Evolutionary conservation across 2,888 invertebrate species (phyloP).

Genomic region (Theretra japonica): DNA sequence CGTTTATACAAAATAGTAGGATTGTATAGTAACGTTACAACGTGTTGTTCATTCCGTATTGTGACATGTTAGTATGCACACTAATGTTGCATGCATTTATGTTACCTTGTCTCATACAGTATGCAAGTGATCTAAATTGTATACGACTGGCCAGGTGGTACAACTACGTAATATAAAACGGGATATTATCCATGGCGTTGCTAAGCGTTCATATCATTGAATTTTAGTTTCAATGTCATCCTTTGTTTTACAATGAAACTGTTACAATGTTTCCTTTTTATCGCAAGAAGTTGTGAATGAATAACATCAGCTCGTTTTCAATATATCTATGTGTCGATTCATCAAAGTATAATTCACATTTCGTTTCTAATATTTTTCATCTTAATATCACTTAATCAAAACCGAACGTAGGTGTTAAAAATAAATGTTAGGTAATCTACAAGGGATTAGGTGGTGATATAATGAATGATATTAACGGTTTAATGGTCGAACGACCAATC

Average conservation of each 20-base stretch:
- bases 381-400: not conserved
- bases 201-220: constrained; percentile 1
- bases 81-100: constrained; percentile 14
- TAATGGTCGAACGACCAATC: constrained; percentile 26
- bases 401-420: not conserved
- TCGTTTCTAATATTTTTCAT: not conserved
- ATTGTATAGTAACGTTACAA: not conserved
- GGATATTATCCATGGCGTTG: constrained; percentile 8
- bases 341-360: not conserved
- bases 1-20: not conserved
- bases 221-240: constrained; percentile 16
- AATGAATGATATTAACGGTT: constrained; percentile 3
- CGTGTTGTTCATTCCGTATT: not conserved
- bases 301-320: not conserved
- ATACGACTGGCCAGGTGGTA: constrained; percentile 20
- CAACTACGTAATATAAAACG: constrained; percentile 13
- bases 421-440: not conserved
- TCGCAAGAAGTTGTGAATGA: not conserved
- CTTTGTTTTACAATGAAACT: constrained; percentile 9
- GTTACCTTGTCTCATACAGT: constrained; percentile 29
- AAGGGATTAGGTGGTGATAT: not conserved
- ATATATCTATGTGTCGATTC: not conserved
- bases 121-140: constrained; percentile 32
- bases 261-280: not conserved
- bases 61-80: not conserved